Base-by-base conservation (phyloP, 30 jellyfish, hydroid and myxozoan genomes). In the Morbakka virulenta region DNA sequence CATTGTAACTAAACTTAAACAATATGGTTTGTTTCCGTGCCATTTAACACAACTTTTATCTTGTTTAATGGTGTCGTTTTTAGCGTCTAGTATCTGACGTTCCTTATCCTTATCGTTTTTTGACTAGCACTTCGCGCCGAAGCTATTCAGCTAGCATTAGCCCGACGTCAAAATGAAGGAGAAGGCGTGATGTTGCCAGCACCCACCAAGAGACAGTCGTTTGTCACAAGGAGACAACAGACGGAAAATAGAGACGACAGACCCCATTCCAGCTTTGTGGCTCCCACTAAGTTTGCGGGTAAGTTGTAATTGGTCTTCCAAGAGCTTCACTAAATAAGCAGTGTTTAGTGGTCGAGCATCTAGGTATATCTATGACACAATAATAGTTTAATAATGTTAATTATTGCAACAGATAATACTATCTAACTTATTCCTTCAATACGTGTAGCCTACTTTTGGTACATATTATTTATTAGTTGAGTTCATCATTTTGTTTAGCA, bases 121-220 rank as follows among this genome's bases (percentile, higher is more conserved):
- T 62, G 20, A 53, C n/a, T 29, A 83, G 98, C 90, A 69, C 73
- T 91, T 0, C 94, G 98, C 17, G 87, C 77, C 48, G 98, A 91
- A 71, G 98, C 98, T 65, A 83, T 91, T 36, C 87, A 91, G 34
- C 41, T 83, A 76, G 98, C 98, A 2, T 71, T 91, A 31, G 90
- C 94, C 49, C 64, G 62, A 68, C 95, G 80, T 34, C 85, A 91
- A 33, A 76, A 87, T 29, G 91, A 83, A 41, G n/a, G n/a, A n/a
- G 91, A 87, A 9, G 22, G 68, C 28, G 79, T 62, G n/a, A 88
- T 80, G 28, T 76, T 85, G 31, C 98, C 98, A 20, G 98, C 96
- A 20, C 98, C 98, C 25, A 91, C 96, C 24, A 91, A 91, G 52
- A 78, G 98, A 31, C 92, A 84, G 47, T 91, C 98, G 20, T 91